phyloP scores from a whole-genome alignment of 2,888 invertebrate species.

The Xestoiulus laeticollis region DNA sequence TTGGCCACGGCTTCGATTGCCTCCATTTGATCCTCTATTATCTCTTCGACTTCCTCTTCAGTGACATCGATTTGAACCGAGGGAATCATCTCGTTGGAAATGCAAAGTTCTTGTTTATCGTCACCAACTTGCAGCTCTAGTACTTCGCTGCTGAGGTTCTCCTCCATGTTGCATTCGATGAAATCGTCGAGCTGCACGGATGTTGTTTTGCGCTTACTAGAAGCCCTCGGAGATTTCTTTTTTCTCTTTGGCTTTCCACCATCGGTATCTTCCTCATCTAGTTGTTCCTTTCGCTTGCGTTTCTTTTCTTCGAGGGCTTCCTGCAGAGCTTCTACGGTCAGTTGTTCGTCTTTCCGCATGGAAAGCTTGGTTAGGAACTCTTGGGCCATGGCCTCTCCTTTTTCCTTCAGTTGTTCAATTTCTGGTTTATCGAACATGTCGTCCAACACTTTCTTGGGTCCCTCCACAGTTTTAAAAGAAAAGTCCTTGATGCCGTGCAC shows the following conservation, averaged over 20 bases:
- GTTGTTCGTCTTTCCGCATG: constrained; percentile 54
- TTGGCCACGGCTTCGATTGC: neutral
- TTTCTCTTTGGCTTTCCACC: constrained; percentile 4
- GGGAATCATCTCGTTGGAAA: neutral
- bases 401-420: constrained; percentile 46
- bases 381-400: constrained; percentile 53
- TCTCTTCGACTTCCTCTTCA: constrained; percentile 6
- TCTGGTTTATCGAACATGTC: neutral
- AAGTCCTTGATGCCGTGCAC: constrained; percentile 59
- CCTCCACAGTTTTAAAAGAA: constrained; percentile 55
- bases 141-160: neutral
- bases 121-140: neutral
- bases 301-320: constrained; percentile 47
- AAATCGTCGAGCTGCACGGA: neutral
- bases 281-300: neutral
- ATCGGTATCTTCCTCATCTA: neutral
- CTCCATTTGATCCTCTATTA: constrained; percentile 29
- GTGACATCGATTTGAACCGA: constrained; percentile 26
- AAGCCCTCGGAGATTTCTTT: neutral
- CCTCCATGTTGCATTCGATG: neutral
- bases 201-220: neutral
- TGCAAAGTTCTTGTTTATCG: neutral
- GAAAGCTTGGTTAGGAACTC: constrained; percentile 54
- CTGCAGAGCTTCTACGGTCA: constrained; percentile 54
- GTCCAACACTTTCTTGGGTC: neutral